Evolutionary conservation across 2,888 invertebrate genomes (phyloP).

Genomic region (Parelbella ahira): DNA sequence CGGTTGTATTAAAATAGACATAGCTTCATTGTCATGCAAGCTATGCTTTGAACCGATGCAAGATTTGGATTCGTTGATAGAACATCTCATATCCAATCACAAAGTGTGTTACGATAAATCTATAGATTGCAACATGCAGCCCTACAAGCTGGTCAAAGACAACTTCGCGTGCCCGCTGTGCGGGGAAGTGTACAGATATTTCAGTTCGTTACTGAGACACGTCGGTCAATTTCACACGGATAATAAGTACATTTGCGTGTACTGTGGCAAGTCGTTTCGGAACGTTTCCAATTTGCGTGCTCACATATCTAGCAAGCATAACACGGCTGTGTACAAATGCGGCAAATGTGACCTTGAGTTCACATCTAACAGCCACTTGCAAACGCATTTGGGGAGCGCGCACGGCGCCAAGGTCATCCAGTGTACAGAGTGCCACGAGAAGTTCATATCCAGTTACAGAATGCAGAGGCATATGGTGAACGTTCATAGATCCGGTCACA

Average conservation of each 20-base stretch:
- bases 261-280: conserved; percentile 54
- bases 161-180: conserved; percentile 56
- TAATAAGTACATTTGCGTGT: conserved; percentile 54
- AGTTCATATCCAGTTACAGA: conserved; percentile 50
- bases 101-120: conserved; percentile 43
- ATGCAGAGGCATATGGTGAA: conserved; percentile 53
- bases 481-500: conserved; percentile 51
- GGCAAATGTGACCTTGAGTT: conserved; percentile 44
- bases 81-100: conserved; percentile 49
- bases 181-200: conserved; percentile 47
- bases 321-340: conserved; percentile 44
- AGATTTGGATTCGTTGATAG: conserved; percentile 42
- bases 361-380: conserved; percentile 40
- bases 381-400: conserved; percentile 46
- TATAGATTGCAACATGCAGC: conserved; percentile 43
- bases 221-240: conserved; percentile 50
- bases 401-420: conserved; percentile 49
- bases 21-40: conserved; percentile 49
- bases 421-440: conserved; percentile 53
- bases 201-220: conserved; percentile 51
- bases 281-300: conserved; percentile 53
- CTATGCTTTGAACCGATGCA: conserved; percentile 43
- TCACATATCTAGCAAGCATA: conserved; percentile 49
- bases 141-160: conserved; percentile 50
- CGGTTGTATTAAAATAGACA: conserved; percentile 60